Evolutionary conservation across 2,113 vertebrate genomes (phyloP), one percentile per base, ranked within the genome.

Genomic region (Ovis canadensis): DNA sequence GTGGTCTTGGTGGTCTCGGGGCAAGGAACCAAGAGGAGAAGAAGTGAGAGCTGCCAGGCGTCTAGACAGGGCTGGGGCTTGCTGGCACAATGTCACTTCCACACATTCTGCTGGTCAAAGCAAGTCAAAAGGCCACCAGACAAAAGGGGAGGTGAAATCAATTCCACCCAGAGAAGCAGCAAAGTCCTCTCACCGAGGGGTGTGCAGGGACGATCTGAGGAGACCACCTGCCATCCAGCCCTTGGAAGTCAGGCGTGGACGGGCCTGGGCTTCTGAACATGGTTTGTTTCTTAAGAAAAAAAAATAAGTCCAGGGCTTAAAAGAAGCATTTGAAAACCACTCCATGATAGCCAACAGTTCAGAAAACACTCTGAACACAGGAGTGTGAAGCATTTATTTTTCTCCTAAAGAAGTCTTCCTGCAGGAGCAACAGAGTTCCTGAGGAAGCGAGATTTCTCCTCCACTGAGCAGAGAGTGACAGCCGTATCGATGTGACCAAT

Each of bases 241-340:
- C 82, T 92, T 4, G 45, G 27, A 77, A 50, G 31, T 43, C 59
- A 36, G 78, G 14, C 0, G 1, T 8, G 27, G 45, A 5, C 11
- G 7, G 33, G 12, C 29, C 17, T 45, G 33, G 57, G 19, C 36
- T 77, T 50, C 90, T 82, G 29, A 3, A 1, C 40, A 57, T 33
- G 27, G 78, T 5, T 84, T 50, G 33, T 11, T 23, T 36, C 23
- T 67, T 54, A 60, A 50, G 15, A 5, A 17, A 48, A 52, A 54
- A 64, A 21, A 80, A 59, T 15, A 59, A 23, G 4, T 36, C 23
- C 1, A 15, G 33, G 15, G 50, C 52, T 91, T 45, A 33, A 93
- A 92, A 80, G 29, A 64, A 67, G 71, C 36, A 57, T 36, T 50
- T 85, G 71, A 50, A 90, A 97, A 67, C 25, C 14, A 84, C 29